Evolutionary conservation across 2,888 invertebrate genomes (phyloP), one percentile per base, ranked within the genome.

Genomic region (Drosophila limbata): DNA sequence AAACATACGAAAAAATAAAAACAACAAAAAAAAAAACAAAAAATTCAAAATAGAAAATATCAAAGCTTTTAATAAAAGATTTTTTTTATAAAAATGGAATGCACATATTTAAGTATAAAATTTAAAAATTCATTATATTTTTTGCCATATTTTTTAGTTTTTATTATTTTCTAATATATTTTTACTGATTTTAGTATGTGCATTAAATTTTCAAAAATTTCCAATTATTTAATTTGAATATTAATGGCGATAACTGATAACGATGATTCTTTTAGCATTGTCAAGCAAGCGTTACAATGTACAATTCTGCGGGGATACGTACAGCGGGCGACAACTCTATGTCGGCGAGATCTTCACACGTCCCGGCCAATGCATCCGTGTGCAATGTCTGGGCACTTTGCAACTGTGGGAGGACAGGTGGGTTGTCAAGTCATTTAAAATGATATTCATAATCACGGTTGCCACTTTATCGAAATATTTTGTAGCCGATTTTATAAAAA

Each of bases 371-470:
- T 92, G 92, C 52, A 78, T 91, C 56, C 86, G 92, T 1, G 90
- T 91, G 0, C 92, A 92, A 55, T 92, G 92, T 42, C 75, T 91
- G 67, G 92, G 91, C 15, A 89, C 83, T 6, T 66, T 90, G 21
- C 73, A 90, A 19, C 48, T 92, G 1, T 92, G 92, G 92, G 91
- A 92, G 69, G 92, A 92, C 70, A 90, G 87, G 92, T 92, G 61
- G 28, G 28, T 28, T 72, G 82, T 55, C 33, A 44, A 21, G 13
- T 2, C 6, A 28, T 2, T 2, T 8, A 2, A 28, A 28, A 28
- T 28, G 5, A 28, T 8, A 9, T 28, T 28, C 8, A 8, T 28
- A 28, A 28, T 8, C 25, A 28, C 8, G 25, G 6, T 8, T 28
- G 25, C 25, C 25, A 28, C 25, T 28, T 28, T 8, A 25, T 4